Base-by-base conservation (phyloP, 2,888 invertebrate genomes). In the Pharmacophagus antenor region DNA sequence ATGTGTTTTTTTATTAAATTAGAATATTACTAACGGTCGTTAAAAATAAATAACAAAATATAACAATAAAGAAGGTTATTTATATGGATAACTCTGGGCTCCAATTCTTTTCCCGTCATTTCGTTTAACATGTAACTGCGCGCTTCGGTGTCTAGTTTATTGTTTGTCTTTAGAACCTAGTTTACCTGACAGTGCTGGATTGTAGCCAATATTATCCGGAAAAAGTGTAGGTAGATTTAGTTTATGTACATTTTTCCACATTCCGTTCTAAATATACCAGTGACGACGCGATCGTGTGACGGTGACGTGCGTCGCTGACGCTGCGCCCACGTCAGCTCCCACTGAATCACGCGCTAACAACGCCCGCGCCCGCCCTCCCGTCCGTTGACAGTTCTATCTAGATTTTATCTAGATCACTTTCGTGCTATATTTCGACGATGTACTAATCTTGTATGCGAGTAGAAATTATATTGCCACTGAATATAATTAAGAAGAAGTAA, bases 261-360 rank as follows among this genome's bases (percentile, higher is more conserved):
- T 84, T 85, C 84, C 80, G 62, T 71, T 83, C 88, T 88, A 89
- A 85, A 88, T 86, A 84, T 88, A 87, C 74, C 64, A 69, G 79
- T 85, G 87, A 86, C 80, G 83, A 77, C 68, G 59, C 59, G 52
- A 62, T 42, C 49, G 67, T 67, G 72, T 62, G 63, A 50, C 60
- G 70, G 75, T 88, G 88, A 88, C 86, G 88, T 76, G 76, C 66
- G 77, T 74, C 78, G 18, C 54, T 61, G 55, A 72, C 71, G 70
- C 63, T 53, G 63, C 62, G 62, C 66, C 77, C 66, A 69, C 61
- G 60, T 56, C 67, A 66, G 79, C 76, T 68, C 74, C 70, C 70
- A 80, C 79, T 79, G 82, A 77, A 84, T 84, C 87, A 87, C 82
- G 84, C 79, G 84, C 76, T n/a, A n/a, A n/a, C 59, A 50, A 50